Evolutionary conservation across 2,888 invertebrate species (phyloP).

Genomic region (Patella depressa): DNA sequence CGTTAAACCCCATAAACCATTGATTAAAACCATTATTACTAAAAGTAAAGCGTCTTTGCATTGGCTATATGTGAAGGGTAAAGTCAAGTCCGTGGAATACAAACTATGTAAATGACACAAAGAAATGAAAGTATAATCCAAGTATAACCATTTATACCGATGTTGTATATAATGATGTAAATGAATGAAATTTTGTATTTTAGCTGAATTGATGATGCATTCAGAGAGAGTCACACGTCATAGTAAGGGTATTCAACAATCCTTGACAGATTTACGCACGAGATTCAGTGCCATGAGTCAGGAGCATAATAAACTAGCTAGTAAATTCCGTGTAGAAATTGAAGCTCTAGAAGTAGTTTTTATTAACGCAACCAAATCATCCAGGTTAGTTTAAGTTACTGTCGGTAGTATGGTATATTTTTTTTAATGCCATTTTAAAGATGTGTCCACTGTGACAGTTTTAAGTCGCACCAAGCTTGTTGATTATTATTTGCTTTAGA

Average conservation of each 20-base stretch:
- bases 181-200: slow-evolving; percentile 5
- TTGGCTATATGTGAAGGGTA: background rate
- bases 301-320: slow-evolving; percentile 63
- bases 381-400: slow-evolving; percentile 56
- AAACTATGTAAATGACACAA: no score
- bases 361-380: slow-evolving; percentile 69
- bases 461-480: no score
- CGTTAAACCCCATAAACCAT: no score
- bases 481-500: no score
- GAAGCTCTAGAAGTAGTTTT: slow-evolving; percentile 67
- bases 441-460: no score
- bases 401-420: no score
- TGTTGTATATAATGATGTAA: background rate
- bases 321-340: slow-evolving; percentile 65
- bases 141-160: background rate
- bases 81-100: no score
- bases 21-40: no score
- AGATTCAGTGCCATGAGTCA: slow-evolving; percentile 62
- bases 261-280: slow-evolving; percentile 63
- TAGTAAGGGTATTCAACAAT: slow-evolving; percentile 67
- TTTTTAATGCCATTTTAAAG: no score
- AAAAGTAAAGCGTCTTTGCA: background rate
- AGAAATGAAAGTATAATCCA: background rate
- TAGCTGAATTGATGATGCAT: slow-evolving; percentile 71
- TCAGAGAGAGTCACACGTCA: slow-evolving; percentile 69